phyloP scores from a whole-genome alignment of 2,113 vertebrate genomes.

The Gobiocypris rarus region DNA sequence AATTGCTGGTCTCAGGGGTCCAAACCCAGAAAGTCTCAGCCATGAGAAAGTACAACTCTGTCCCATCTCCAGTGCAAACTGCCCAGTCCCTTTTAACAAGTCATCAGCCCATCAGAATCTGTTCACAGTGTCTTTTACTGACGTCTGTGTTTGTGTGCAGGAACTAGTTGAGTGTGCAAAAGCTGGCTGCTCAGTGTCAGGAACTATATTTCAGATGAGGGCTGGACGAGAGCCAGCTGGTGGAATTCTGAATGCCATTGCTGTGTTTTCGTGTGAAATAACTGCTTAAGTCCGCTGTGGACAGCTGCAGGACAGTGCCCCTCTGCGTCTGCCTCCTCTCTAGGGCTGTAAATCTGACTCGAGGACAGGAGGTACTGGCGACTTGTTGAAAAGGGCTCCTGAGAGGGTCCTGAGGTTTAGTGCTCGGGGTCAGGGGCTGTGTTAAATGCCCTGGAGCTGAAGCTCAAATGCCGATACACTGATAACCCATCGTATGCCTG shows the following conservation, averaged over 20 bases:
- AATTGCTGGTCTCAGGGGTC: constrained; percentile 43
- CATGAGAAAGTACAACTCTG: constrained; percentile 35
- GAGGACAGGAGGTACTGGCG: constrained; percentile 70
- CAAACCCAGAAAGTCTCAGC: constrained; percentile 21
- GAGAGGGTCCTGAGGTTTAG: constrained; percentile 70
- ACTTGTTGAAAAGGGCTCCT: constrained; percentile 77
- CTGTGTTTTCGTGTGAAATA: constrained; percentile 79
- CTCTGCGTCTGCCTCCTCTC: constrained; percentile 24
- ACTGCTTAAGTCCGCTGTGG: constrained; percentile 76
- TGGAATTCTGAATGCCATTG: constrained; percentile 69
- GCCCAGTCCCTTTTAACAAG: constrained; percentile 24
- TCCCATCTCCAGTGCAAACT: background rate
- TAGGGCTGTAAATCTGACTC: constrained; percentile 76
- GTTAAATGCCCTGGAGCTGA: constrained; percentile 60
- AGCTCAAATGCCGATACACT: constrained; percentile 59
- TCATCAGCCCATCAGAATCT: constrained; percentile 37
- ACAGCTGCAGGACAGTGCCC: constrained; percentile 80
- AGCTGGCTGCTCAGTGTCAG: constrained; percentile 43
- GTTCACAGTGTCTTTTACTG: constrained; percentile 20
- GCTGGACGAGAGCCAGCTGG: constrained; percentile 71
- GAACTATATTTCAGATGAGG: constrained; percentile 65
- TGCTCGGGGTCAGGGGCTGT: constrained; percentile 73
- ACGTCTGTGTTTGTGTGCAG: constrained; percentile 20
- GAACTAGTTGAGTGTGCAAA: constrained; percentile 43
- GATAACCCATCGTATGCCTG: constrained; percentile 66